A percentile compares a stretch with the other conserved stretches of the same genome.
phyloP scores from a whole-genome alignment of 2,888 invertebrate genomes.

The Rhagonycha fulva region DNA sequence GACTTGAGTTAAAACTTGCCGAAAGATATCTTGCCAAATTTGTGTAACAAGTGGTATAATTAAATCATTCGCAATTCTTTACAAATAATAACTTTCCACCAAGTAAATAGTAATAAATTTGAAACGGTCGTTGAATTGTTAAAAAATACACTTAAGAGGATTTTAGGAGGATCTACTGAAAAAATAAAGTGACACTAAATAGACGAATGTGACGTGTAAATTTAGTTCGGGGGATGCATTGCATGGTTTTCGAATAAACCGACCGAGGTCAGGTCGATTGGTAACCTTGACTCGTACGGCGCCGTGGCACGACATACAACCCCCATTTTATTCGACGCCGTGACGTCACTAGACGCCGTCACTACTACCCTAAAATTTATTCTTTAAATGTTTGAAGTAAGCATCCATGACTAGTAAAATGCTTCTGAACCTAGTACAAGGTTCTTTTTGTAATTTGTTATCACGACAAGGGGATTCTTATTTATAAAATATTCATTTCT shows the following conservation, averaged over 20 bases:
- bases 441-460: background rate
- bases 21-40: background rate
- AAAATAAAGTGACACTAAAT: background rate
- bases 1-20: background rate
- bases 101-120: background rate
- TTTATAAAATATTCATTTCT: background rate
- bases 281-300: slow-evolving; percentile 40
- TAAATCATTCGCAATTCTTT: background rate
- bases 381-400: background rate
- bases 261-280: slow-evolving; percentile 39
- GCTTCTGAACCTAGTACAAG: background rate
- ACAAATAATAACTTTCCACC: background rate
- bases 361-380: slow-evolving; percentile 4
- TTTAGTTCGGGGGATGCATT: slow-evolving; percentile 22
- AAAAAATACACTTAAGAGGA: background rate
- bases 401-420: background rate
- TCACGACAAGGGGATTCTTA: background rate
- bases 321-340: slow-evolving; percentile 28
- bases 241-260: slow-evolving; percentile 22
- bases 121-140: background rate
- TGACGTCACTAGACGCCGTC: slow-evolving; percentile 32
- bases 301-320: slow-evolving; percentile 28
- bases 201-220: slow-evolving; percentile 15
- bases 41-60: background rate
- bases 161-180: background rate